Conservation (phyloP, 1,140 invertebrate species). For the Nebria ingens region DNA sequence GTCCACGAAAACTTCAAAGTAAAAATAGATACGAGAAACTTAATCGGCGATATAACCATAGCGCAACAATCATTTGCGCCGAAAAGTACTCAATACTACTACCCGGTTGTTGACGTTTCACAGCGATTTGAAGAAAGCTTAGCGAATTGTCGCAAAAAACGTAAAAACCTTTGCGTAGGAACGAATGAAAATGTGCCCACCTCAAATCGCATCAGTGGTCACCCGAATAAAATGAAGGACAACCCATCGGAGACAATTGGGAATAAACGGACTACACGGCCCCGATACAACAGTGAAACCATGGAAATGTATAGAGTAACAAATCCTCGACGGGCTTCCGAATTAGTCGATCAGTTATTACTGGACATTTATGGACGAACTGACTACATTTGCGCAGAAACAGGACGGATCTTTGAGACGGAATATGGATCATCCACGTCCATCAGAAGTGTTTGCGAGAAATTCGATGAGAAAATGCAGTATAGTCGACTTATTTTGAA, state of each 20-base stretch:
- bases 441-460: background rate
- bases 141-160: background rate
- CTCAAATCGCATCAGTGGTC: too few relatives aligned
- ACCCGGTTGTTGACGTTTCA: background rate
- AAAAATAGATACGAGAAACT: too few relatives aligned
- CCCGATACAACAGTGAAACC: background rate
- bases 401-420: background rate
- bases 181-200: background rate
- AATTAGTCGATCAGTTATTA: background rate
- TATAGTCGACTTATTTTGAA: background rate
- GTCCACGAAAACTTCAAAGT: too few relatives aligned
- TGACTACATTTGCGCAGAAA: too few relatives aligned
- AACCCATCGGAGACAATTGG: background rate
- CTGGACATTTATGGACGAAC: background rate
- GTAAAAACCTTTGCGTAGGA: background rate
- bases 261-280: background rate
- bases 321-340: background rate
- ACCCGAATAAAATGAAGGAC: background rate
- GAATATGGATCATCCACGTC: background rate
- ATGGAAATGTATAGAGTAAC: background rate
- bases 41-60: constrained; percentile 11
- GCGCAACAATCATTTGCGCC: background rate
- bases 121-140: background rate
- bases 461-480: background rate
- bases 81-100: background rate